Evolutionary conservation across 2,113 vertebrate species (phyloP).

Genomic region (Sterna hirundo): DNA sequence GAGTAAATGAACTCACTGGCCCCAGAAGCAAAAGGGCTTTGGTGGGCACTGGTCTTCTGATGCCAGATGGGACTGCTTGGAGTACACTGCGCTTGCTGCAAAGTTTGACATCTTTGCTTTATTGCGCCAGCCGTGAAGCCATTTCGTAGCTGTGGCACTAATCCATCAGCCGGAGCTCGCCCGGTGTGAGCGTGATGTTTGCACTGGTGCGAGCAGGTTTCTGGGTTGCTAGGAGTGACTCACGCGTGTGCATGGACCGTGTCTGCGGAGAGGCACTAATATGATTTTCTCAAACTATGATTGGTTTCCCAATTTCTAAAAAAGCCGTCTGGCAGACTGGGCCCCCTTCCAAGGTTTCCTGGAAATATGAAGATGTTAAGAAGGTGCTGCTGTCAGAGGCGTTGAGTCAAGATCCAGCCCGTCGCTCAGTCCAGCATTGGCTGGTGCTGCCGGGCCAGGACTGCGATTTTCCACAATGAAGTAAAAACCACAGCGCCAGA

Average conservation of each 20-base stretch:
- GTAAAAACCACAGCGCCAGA: neutral
- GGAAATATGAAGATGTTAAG: neutral
- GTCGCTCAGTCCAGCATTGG: rapidly evolving
- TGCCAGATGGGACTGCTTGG: neutral
- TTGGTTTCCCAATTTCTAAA: slow-evolving; percentile 1
- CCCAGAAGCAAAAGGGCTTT: neutral
- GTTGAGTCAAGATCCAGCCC: neutral
- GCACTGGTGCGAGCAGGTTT: neutral
- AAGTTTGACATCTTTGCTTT: neutral
- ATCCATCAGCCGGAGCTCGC: neutral
- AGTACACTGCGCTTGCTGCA: rapidly evolving
- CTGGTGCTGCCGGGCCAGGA: neutral
- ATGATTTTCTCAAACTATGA: neutral
- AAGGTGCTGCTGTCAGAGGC: neutral
- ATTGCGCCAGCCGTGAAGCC: neutral
- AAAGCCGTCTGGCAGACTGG: neutral
- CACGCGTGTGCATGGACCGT: neutral
- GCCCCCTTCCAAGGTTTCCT: slow-evolving; percentile 26
- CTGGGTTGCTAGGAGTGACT: neutral
- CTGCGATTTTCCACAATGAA: neutral
- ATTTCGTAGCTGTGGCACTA: neutral
- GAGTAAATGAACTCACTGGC: neutral
- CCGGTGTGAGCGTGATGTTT: rapidly evolving
- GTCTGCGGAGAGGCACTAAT: neutral
- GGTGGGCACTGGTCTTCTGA: rapidly evolving